phyloP scores from a whole-genome alignment of 2,888 invertebrate species.

The Euplagia quadripunctaria region DNA sequence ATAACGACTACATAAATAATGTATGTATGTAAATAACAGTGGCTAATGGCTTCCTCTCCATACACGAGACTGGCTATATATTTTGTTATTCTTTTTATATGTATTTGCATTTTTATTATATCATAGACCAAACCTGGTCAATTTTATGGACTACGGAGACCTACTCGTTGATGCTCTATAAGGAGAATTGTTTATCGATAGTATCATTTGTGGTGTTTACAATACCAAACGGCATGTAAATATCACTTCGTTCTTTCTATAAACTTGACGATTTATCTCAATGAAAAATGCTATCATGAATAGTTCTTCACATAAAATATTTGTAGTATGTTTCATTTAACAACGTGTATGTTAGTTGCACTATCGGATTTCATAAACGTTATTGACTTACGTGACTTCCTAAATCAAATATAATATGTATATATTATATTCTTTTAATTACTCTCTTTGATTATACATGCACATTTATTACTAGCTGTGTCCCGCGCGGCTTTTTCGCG shows the following conservation, averaged over 20 bases:
- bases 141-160: neutral
- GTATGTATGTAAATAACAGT: constrained; percentile 16
- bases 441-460: too few relatives aligned
- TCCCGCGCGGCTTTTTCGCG: too few relatives aligned
- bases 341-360: constrained; percentile 3
- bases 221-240: neutral
- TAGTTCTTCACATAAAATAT: too few relatives aligned
- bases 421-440: too few relatives aligned
- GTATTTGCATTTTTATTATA: constrained; percentile 4
- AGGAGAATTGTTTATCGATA: neutral
- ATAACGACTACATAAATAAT: constrained; percentile 17
- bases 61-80: neutral
- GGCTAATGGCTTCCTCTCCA: constrained; percentile 9
- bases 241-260: neutral
- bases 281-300: too few relatives aligned
- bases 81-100: neutral
- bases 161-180: neutral
- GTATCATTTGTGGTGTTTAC: neutral
- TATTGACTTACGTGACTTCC: too few relatives aligned
- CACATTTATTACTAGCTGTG: too few relatives aligned
- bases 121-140: neutral
- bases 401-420: too few relatives aligned
- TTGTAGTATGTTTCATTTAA: neutral
- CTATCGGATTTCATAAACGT: too few relatives aligned
- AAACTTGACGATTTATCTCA: constrained; percentile 4